Base-by-base conservation (phyloP, 2,888 invertebrate species). In the Tipula vernalis region DNA sequence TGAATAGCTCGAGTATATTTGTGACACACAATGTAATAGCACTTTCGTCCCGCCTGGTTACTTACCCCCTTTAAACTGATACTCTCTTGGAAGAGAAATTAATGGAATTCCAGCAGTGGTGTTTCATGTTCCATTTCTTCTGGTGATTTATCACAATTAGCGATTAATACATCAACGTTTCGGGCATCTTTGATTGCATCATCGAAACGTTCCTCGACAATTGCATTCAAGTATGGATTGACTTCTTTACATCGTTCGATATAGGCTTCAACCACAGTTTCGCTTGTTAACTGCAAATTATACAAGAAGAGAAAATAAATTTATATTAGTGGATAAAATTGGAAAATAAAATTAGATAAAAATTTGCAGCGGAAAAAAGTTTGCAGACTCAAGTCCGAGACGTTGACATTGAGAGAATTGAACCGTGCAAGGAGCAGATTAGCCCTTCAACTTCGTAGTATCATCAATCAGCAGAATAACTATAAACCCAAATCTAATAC, bases 1-100 rank as follows among this genome's bases (percentile, higher is more conserved):
- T 93, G 89, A 98, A 98, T 86, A 97, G 92, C 90, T 98, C 98
- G 0, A 98, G 97, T 0, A 97, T 96, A 90, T 98, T 98, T 51
- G 98, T 98, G 2, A 97, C 95, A 2, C 96, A 94, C 86, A 98
- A 91, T 3, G 96, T 95, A 88, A 98, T 96, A 41, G 95, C 97
- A 0, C 98, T 94, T 93, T 1, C 94, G 92, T 0, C 98, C 98
- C 42, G 95, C 94, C 88, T 95, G 95, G 90, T 96, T 94, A 88
- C 95, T 95, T 93, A 96, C 92, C 0, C 96, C 97, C 93, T 95
- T 94, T 2, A 96, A 94, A 86, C 94, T 94, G 89, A 96, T 95
- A 89, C 95, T 95, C 91, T 97, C 97, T 91, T 97, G 5, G 97
- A n/a, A n/a, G n/a, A n/a, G n/a, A n/a, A n/a, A n/a, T 96, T 88